Conservation (phyloP, 2,113 vertebrate species). For the Poeciliopsis turrubarensis region DNA sequence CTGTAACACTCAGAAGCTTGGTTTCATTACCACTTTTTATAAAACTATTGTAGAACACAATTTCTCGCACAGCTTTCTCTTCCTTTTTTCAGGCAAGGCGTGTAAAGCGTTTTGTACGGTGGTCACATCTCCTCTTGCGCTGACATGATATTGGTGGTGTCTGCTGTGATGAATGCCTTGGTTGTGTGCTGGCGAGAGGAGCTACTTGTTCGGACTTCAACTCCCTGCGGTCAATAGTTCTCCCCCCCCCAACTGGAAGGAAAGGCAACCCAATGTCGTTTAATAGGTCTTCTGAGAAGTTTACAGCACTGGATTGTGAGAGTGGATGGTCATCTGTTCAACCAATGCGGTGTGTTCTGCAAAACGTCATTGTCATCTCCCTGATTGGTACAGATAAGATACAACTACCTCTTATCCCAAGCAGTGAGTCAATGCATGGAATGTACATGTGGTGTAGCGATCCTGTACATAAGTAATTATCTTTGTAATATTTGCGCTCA, state of each 20-base stretch:
- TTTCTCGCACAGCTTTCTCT: slow-evolving; percentile 82
- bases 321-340: slow-evolving; percentile 64
- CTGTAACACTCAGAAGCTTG: slow-evolving; percentile 46
- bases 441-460: slow-evolving; percentile 73
- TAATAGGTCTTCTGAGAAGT: slow-evolving; percentile 74
- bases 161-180: slow-evolving; percentile 76
- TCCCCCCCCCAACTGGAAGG: slow-evolving; percentile 50
- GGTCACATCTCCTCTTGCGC: slow-evolving; percentile 62
- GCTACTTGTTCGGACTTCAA: slow-evolving; percentile 64
- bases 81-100: slow-evolving; percentile 82
- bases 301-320: slow-evolving; percentile 61
- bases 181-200: slow-evolving; percentile 75
- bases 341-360: slow-evolving; percentile 55
- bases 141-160: slow-evolving; percentile 75
- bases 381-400: slow-evolving; percentile 65
- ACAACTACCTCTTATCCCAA: slow-evolving; percentile 67
- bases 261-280: slow-evolving; percentile 66
- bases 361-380: slow-evolving; percentile 48
- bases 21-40: background rate
- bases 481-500: slow-evolving; percentile 1
- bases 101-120: slow-evolving; percentile 71
- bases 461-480: slow-evolving; percentile 46
- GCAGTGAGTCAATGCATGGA: slow-evolving; percentile 78
- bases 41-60: slow-evolving; percentile 60
- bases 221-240: slow-evolving; percentile 73